phyloP scores from a whole-genome alignment of 2,113 vertebrate species.

The Hymenochirus boettgeri region DNA sequence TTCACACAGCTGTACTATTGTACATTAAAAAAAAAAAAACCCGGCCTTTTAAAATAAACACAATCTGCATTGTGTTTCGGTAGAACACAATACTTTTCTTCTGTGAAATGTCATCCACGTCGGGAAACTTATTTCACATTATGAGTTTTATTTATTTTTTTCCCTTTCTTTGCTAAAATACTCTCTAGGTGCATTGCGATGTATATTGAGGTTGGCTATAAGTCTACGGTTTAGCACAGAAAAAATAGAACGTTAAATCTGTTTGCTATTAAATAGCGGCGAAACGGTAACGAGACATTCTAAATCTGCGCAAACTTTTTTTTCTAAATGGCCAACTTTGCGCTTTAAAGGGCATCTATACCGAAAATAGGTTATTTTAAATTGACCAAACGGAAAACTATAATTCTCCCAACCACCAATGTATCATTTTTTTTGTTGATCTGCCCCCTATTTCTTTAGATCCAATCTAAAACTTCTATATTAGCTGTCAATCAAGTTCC shows the following conservation, averaged over 20 bases:
- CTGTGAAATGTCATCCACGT: constrained; percentile 11
- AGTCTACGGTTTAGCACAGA: neutral
- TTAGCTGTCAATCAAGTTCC: no score
- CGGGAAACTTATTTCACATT: no score
- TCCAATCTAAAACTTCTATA: no score
- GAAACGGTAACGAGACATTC: no score
- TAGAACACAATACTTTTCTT: constrained; percentile 1
- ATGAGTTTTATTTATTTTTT: neutral
- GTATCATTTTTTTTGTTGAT: no score
- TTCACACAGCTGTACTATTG: constrained; percentile 31
- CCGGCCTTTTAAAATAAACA: constrained; percentile 27
- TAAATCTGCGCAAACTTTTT: no score
- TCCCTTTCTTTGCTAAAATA: neutral
- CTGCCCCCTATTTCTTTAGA: no score
- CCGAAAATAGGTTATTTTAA: no score
- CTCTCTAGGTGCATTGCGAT: constrained; percentile 10
- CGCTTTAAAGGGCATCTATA: no score
- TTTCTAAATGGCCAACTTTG: no score
- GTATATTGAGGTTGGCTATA: neutral
- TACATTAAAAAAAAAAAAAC: constrained; percentile 17
- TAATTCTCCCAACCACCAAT: no score
- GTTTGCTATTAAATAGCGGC: constrained; percentile 24
- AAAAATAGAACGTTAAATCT: constrained; percentile 15
- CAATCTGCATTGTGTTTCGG: constrained; percentile 15
- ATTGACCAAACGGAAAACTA: no score